Evolutionary conservation across 37 sponge, comb jelly and placozoan species (phyloP).

Genomic region (Axinella damicornis): DNA sequence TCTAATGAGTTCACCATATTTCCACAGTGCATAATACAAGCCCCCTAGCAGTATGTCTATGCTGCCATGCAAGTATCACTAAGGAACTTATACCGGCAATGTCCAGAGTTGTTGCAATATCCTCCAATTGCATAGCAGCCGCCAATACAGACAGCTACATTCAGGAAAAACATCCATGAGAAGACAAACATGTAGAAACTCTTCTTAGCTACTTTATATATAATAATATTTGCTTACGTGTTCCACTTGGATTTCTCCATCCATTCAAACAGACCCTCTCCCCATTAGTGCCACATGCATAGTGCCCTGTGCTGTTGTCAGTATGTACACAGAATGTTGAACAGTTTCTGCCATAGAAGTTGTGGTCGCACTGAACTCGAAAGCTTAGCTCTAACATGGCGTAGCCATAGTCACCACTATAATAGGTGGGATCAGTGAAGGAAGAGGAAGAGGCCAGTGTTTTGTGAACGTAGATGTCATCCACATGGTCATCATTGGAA

Average conservation of each 20-base stretch:
- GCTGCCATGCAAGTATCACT: not conserved
- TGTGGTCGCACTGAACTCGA: not conserved
- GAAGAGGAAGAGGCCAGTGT: not conserved
- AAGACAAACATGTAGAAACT: no score
- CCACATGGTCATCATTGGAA: not conserved
- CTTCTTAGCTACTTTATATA: no score
- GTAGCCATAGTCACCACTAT: not conserved
- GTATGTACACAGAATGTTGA: not conserved
- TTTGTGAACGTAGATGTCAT: constrained; percentile 8
- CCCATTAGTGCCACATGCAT: constrained; percentile 6
- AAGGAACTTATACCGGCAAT: not conserved
- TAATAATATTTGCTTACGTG: no score
- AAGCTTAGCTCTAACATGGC: not conserved
- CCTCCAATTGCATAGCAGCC: constrained; percentile 6
- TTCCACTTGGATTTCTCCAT: not conserved
- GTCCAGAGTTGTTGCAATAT: not conserved
- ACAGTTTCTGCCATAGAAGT: constrained; percentile 3
- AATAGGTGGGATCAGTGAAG: not conserved
- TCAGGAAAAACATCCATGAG: no score
- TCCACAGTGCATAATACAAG: no score
- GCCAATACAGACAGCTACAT: constrained; percentile 1
- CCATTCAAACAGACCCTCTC: constrained; percentile 1
- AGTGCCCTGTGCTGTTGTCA: not conserved
- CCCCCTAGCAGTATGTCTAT: no score
- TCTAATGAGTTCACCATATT: no score